A percentile compares a stretch with the other conserved stretches of the same genome.
Evolutionary conservation across 2,888 invertebrate species (phyloP).

Genomic region (Drosophila borborema): DNA sequence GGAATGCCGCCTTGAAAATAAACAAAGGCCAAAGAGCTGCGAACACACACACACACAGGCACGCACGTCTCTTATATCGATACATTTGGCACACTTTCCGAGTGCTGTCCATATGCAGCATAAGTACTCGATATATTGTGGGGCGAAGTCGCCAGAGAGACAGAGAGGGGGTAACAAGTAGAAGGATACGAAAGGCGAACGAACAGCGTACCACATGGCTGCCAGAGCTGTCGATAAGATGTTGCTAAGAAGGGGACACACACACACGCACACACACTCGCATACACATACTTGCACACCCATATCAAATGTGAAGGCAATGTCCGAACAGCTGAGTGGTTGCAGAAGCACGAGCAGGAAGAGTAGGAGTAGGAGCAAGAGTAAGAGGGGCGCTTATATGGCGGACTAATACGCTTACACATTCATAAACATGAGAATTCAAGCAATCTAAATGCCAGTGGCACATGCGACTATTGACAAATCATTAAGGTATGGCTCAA

Average conservation of each 20-base stretch:
- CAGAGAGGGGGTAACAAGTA: background rate
- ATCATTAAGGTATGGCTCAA: slow-evolving; percentile 57
- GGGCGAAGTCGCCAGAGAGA: background rate
- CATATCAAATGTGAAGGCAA: slow-evolving; percentile 32
- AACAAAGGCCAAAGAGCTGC: slow-evolving; percentile 40
- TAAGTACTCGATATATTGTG: slow-evolving; percentile 9
- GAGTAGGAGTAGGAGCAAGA: background rate
- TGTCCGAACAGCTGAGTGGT: slow-evolving; percentile 38
- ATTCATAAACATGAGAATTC: slow-evolving; percentile 56
- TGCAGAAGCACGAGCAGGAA: background rate
- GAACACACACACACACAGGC: slow-evolving; percentile 31
- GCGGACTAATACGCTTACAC: slow-evolving; percentile 51
- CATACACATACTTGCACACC: background rate
- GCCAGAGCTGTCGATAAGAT: slow-evolving; percentile 54
- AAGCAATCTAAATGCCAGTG: slow-evolving; percentile 51
- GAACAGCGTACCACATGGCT: slow-evolving; percentile 43
- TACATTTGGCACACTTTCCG: slow-evolving; percentile 59
- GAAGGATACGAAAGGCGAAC: slow-evolving; percentile 6
- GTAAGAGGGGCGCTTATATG: background rate
- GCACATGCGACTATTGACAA: slow-evolving; percentile 65
- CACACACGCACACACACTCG: slow-evolving; percentile 6
- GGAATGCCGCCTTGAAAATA: slow-evolving; percentile 39
- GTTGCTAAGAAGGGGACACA: slow-evolving; percentile 39
- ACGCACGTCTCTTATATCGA: slow-evolving; percentile 32
- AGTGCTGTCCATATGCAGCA: slow-evolving; percentile 41